Evolutionary conservation across 1,140 invertebrate genomes (phyloP).

Genomic region (Dufourea novaeangliae): DNA sequence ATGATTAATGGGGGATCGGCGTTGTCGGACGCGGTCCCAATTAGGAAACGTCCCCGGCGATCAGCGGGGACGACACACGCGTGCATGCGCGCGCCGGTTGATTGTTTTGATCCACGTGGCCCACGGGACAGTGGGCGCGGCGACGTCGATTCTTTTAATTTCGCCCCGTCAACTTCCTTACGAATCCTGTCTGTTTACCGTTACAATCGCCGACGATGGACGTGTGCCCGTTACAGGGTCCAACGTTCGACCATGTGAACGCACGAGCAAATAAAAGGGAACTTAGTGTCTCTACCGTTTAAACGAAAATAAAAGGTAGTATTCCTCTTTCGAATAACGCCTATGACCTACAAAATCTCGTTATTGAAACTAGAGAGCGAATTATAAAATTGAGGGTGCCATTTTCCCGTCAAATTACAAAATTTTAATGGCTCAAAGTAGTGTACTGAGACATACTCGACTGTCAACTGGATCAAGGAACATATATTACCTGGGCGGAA

Average conservation of each 20-base stretch:
- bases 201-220: neutral
- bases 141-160: constrained; percentile 24
- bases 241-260: too few relatives aligned
- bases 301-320: too few relatives aligned
- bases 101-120: constrained; percentile 40
- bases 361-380: too few relatives aligned
- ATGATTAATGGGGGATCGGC: constrained; percentile 49
- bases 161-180: neutral
- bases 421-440: neutral
- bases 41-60: constrained; percentile 35
- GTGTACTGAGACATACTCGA: too few relatives aligned
- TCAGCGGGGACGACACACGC: constrained; percentile 33
- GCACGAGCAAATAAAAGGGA: too few relatives aligned
- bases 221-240: neutral
- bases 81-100: constrained; percentile 21
- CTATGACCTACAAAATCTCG: too few relatives aligned
- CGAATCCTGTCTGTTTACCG: neutral
- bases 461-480: constrained; percentile 10
- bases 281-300: too few relatives aligned
- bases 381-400: too few relatives aligned
- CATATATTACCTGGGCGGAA: neutral
- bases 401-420: too few relatives aligned
- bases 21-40: constrained; percentile 35
- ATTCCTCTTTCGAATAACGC: too few relatives aligned
- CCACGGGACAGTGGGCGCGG: constrained; percentile 6